These are phyloP conservation scores for Brachyrhaphis roseni DNA, from an alignment of 2,797 vertebrate genomes.

Conservation along the genomic window DNA sequence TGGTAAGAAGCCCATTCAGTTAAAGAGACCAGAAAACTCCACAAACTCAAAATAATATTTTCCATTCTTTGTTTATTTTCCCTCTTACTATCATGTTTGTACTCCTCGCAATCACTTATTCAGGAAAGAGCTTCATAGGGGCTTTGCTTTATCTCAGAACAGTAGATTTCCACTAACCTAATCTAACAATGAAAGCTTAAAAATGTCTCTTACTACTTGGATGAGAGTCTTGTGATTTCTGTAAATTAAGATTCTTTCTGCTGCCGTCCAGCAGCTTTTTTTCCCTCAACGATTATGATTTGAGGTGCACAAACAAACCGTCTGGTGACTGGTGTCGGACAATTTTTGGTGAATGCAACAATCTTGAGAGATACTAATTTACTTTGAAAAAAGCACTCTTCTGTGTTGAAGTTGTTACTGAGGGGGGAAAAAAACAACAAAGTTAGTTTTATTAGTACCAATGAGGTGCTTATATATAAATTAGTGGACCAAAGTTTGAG, in stretches of 20 bases:
- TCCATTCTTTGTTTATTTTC: background rate
- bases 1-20: conserved; percentile 44
- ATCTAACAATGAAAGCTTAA: background rate
- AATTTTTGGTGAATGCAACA: background rate
- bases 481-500: background rate
- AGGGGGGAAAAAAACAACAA: background rate
- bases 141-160: background rate
- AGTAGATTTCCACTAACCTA: background rate
- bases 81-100: background rate
- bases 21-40: conserved; percentile 37
- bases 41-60: conserved; percentile 11
- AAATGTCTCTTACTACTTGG: background rate
- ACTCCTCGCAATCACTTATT: conserved; percentile 4
- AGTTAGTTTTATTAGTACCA: background rate
- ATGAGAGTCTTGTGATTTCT: background rate
- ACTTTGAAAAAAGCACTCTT: background rate
- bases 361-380: background rate
- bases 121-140: conserved; percentile 1
- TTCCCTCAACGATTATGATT: background rate
- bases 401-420: background rate
- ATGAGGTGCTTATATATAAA: background rate
- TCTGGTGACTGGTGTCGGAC: background rate
- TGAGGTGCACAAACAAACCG: background rate
- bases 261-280: background rate
- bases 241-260: background rate